These are phyloP conservation scores for Oxyscelio sp. DNA, from an alignment of 2,888 invertebrate species.

Conservation along the genomic window DNA sequence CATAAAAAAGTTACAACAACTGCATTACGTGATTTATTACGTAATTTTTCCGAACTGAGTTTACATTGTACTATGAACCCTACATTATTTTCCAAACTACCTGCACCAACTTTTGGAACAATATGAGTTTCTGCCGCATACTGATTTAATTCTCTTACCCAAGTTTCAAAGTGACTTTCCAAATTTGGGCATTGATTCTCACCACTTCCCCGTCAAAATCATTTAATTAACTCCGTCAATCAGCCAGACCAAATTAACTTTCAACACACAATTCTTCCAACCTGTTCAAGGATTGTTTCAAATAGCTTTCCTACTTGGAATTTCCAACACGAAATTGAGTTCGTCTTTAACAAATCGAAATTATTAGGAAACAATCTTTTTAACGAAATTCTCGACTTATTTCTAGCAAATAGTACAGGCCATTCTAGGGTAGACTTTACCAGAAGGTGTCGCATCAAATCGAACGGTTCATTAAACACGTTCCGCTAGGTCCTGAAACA, in stretches of 20 bases:
- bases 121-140: too few relatives aligned
- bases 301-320: conserved; percentile 10
- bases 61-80: too few relatives aligned
- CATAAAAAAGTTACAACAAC: too few relatives aligned
- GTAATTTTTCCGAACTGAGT: too few relatives aligned
- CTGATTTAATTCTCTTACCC: too few relatives aligned
- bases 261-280: not conserved
- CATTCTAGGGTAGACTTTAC: conserved; percentile 12
- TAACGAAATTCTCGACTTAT: conserved; percentile 28
- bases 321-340: too few relatives aligned
- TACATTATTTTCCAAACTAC: too few relatives aligned
- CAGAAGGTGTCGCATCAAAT: conserved; percentile 19
- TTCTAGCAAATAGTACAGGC: conserved; percentile 24
- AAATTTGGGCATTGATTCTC: too few relatives aligned
- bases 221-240: not conserved
- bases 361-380: too few relatives aligned
- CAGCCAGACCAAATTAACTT: not conserved
- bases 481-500: conserved; percentile 11
- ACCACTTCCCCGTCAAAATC: not conserved
- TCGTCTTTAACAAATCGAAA: conserved; percentile 13
- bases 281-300: not conserved
- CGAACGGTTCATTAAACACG: conserved; percentile 19
- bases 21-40: too few relatives aligned
- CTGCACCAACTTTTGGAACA: too few relatives aligned
- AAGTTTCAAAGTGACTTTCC: too few relatives aligned